phyloP scores from a whole-genome alignment of 2,888 invertebrate genomes.

The Drosophila pseudotalamancana region DNA sequence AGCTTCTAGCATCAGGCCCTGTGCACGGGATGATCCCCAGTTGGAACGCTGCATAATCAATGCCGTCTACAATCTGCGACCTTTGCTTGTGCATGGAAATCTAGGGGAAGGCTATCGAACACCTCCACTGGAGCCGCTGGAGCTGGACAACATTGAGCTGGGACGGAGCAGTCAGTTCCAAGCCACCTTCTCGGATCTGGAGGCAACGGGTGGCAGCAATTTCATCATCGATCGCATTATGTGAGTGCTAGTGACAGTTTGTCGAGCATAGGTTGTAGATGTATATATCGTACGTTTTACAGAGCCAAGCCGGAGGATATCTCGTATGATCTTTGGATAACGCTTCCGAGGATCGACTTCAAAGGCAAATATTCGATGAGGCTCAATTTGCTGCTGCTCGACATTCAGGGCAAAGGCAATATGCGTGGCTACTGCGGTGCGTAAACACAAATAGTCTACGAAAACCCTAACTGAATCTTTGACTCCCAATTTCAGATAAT shows the following conservation, averaged over 20 bases:
- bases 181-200: slow-evolving; percentile 81
- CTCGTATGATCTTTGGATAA: slow-evolving; percentile 82
- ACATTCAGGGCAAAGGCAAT: slow-evolving; percentile 82
- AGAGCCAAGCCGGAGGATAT: slow-evolving; percentile 82
- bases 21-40: slow-evolving; percentile 82
- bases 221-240: slow-evolving; percentile 83
- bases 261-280: too few species aligned
- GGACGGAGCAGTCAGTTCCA: slow-evolving; percentile 81
- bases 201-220: slow-evolving; percentile 83
- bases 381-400: slow-evolving; percentile 81
- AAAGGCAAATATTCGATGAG: slow-evolving; percentile 82
- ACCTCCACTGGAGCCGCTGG: slow-evolving; percentile 82
- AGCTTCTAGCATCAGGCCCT: slow-evolving; percentile 79
- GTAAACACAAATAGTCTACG: neutral
- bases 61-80: slow-evolving; percentile 80
- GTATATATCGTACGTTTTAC: too few species aligned
- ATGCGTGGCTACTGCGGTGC: slow-evolving; percentile 82
- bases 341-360: slow-evolving; percentile 82
- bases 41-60: slow-evolving; percentile 82
- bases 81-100: slow-evolving; percentile 81
- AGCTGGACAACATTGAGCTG: slow-evolving; percentile 82
- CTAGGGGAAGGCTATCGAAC: slow-evolving; percentile 83
- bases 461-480: accelerated
- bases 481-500: slow-evolving; percentile 67
- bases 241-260: slow-evolving; percentile 56